Percentiles rank a stretch among this genome's conserved stretches.
Evolutionary conservation across 2,888 invertebrate genomes (phyloP).

Genomic region (Phyto melanocephala): DNA sequence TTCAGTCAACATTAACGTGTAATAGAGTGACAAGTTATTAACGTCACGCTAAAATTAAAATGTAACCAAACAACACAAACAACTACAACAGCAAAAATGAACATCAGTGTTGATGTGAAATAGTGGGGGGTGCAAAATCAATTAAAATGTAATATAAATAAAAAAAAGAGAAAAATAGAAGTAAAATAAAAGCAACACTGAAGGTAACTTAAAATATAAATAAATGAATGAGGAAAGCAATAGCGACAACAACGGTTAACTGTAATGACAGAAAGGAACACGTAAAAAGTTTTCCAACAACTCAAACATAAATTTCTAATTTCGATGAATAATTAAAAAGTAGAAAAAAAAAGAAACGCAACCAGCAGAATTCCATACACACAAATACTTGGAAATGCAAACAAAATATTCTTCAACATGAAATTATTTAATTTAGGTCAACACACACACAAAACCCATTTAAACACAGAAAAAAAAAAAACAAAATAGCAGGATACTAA

Average conservation of each 20-base stretch:
- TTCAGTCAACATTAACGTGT: neutral
- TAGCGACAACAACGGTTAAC: neutral
- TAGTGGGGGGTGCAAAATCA: neutral
- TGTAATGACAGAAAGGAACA: neutral
- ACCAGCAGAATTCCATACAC: neutral
- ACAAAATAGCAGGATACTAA: neutral
- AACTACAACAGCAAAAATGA: neutral
- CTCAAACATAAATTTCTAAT: conserved; percentile 7
- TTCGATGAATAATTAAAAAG: conserved; percentile 20
- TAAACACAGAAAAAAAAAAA: neutral
- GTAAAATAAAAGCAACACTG: too few species aligned
- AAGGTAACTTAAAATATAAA: too few species aligned
- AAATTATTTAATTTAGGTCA: conserved; percentile 29
- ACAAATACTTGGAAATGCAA: neutral
- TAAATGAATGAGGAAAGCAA: neutral
- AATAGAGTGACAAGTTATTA: conserved; percentile 27
- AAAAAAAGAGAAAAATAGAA: neutral
- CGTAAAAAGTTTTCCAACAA: neutral
- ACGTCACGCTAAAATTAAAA: conserved; percentile 20
- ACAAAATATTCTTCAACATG: neutral
- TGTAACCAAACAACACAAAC: neutral
- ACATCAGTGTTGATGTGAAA: neutral
- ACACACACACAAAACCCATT: neutral
- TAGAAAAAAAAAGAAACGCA: neutral
- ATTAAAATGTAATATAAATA: conserved; percentile 15